Base-by-base conservation (phyloP, 1,140 invertebrate genomes). In the Vanessa tameamea region DNA sequence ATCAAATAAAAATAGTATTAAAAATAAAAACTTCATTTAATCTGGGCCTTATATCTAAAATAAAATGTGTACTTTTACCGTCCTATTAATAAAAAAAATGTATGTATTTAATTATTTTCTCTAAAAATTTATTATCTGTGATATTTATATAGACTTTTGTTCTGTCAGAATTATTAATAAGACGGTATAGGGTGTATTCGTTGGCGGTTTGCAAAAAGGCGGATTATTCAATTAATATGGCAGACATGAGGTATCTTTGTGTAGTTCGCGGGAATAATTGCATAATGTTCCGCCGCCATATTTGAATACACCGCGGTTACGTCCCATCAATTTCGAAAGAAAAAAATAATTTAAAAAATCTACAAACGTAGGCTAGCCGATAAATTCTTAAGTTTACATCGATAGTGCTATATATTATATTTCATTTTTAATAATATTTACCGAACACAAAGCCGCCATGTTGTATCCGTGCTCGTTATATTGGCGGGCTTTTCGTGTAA, bases 371-470 rank as follows among this genome's bases (percentile, higher is more conserved):
- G 81, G 83, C 87, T 90, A 87, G 53, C 53, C 53, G 53, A 57
- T 80, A 81, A 81, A 78, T 80, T 75, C 80, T 86, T 85, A 81
- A 82, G 71, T 78, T 83, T 87, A 86, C 81, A 83, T 79, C 75
- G 79, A 89, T 85, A 87, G 81, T 85, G 84, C 85, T 88, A 84
- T 87, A 88, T 89, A 85, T 86, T 85, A 90, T 57, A 88, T 86
- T 79, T 87, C 82, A 81, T 77, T 84, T 86, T 87, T 80, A 80
- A 81, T 79, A 82, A 80, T 81, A 76, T 70, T 72, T 53, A 72
- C 76, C 59, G 63, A 51, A 78, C 55, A 64, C 65, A 64, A 47
- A 53, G 55, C 73, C 78, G 76, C 75, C 64, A 66, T 69, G 13
- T 65, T 64, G 37, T 47, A 48, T 59, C 67, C 66, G 69, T 70